Evolutionary conservation across 2,113 vertebrate genomes (phyloP), one percentile per base, ranked within the genome.

Genomic region (Menidia beryllina): DNA sequence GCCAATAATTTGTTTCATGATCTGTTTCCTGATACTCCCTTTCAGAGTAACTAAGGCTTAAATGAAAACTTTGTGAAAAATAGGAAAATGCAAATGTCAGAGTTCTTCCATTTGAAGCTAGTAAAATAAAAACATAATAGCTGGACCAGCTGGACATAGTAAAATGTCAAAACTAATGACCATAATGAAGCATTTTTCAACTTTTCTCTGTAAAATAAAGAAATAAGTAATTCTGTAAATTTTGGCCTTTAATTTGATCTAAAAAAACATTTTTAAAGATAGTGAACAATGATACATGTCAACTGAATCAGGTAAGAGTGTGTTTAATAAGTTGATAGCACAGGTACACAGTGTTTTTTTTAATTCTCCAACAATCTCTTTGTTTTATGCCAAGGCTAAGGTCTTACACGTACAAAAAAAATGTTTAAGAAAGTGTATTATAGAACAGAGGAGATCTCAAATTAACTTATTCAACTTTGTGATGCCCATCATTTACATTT

Each of bases 181-280:
- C 5, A 2, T 19, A 59, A 27, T 45, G 4, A 41, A 43, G 4
- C 49, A 63, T 56, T 27, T 79, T 7, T 50, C 19, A n/a, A 57
- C 50, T 26, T 36, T 70, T 11, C 39, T 17, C 23, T 19, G 20
- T 52, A 34, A 17, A 54, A 13, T 58, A 51, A 36, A 15, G 17
- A 13, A 57, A 55, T 26, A 39, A 13, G 60, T 52, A 43, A 75
- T 75, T 13, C n/a, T n/a, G n/a, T n/a, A n/a, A n/a, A n/a, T n/a
- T n/a, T n/a, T n/a, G n/a, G n/a, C n/a, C n/a, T n/a, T n/a, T n/a
- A n/a, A n/a, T n/a, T n/a, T n/a, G n/a, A n/a, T n/a, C n/a, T n/a
- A n/a, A n/a, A n/a, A n/a, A n/a, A n/a, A n/a, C n/a, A n/a, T n/a
- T n/a, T n/a, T n/a, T n/a, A n/a, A n/a, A n/a, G n/a, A n/a, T n/a